Conservation (phyloP, 2,888 invertebrate genomes). For the Dryadula phaetusa region DNA sequence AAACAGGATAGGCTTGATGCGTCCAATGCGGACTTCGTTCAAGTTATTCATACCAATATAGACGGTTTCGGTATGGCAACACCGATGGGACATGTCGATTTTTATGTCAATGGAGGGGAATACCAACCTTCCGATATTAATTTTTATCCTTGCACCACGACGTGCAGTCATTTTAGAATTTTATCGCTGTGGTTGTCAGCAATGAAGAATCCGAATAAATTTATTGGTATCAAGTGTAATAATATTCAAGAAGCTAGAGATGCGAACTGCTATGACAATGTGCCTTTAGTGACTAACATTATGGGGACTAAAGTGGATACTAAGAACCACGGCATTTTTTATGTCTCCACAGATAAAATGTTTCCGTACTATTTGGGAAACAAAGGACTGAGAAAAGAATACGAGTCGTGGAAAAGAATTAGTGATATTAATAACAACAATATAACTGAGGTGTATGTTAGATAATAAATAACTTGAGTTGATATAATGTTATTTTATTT, state of each 20-base stretch:
- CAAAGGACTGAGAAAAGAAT: conserved; percentile 66
- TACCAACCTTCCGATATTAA: conserved; percentile 71
- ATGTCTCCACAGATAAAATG: conserved; percentile 64
- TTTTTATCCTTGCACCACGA: conserved; percentile 66
- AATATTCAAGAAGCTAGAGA: conserved; percentile 72
- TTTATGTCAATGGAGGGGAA: conserved; percentile 77
- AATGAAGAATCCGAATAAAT: conserved; percentile 65
- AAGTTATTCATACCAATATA: conserved; percentile 76
- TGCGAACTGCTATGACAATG: conserved; percentile 60
- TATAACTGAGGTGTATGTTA: conserved; percentile 61
- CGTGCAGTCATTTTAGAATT: conserved; percentile 75
- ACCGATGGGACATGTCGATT: conserved; percentile 74
- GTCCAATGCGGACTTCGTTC: conserved; percentile 72
- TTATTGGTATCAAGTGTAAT: conserved; percentile 67
- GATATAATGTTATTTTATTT: conserved; percentile 2
- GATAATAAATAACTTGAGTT: background rate
- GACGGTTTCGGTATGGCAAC: conserved; percentile 77
- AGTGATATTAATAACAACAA: conserved; percentile 66
- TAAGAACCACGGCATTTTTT: conserved; percentile 66
- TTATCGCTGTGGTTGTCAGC: conserved; percentile 67
- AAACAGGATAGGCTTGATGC: conserved; percentile 62
- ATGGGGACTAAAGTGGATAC: conserved; percentile 64
- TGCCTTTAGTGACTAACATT: conserved; percentile 60
- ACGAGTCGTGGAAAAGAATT: conserved; percentile 65
- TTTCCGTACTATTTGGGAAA: conserved; percentile 71